phyloP scores from a whole-genome alignment of 2,113 vertebrate genomes.

The Pampusana beccarii region DNA sequence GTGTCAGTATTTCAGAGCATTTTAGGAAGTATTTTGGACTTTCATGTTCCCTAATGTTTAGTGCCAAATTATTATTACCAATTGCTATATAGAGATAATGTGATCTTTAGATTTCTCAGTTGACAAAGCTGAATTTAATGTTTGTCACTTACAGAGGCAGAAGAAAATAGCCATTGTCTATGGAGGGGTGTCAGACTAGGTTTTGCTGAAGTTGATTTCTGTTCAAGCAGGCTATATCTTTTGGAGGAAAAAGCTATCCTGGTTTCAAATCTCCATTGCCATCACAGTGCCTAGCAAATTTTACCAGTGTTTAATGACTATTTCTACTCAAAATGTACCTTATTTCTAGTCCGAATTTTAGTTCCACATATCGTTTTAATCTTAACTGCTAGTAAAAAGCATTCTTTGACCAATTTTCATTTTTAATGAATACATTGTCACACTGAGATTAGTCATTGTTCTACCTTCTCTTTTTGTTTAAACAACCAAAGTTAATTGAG shows the following conservation, averaged over 20 bases:
- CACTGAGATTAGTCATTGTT: background rate
- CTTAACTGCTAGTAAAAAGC: background rate
- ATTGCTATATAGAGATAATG: background rate
- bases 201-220: background rate
- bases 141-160: background rate
- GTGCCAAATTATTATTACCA: background rate
- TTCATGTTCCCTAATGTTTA: background rate
- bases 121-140: background rate
- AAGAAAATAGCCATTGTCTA: background rate
- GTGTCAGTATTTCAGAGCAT: background rate
- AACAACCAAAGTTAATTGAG: background rate
- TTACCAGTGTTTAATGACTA: background rate
- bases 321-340: background rate
- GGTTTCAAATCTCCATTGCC: background rate
- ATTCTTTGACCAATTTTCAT: background rate
- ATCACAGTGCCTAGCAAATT: background rate
- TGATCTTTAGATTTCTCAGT: background rate
- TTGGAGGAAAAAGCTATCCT: accelerated
- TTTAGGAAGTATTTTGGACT: background rate
- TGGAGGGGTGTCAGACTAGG: background rate
- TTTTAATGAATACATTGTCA: background rate
- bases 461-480: background rate
- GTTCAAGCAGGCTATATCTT: background rate
- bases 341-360: background rate
- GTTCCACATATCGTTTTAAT: background rate